Evolutionary conservation across 2,113 vertebrate species (phyloP).

Genomic region (Gallinago jamesoni): DNA sequence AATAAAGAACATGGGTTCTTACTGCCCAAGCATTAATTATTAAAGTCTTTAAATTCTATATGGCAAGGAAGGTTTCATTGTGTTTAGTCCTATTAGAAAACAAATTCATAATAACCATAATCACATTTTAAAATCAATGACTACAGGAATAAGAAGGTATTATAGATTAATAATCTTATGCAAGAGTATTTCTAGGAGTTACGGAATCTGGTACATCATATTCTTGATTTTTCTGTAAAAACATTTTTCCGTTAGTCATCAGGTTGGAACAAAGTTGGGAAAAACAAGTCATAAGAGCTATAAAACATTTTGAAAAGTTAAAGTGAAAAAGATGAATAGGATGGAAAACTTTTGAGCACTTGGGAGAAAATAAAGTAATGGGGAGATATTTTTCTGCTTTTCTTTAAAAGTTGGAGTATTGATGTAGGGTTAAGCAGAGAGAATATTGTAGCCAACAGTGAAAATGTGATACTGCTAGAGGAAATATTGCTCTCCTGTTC

Average conservation of each 20-base stretch:
- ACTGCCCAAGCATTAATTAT: not conserved
- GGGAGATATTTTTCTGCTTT: not conserved
- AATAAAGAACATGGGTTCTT: not conserved
- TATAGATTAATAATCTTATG: not conserved
- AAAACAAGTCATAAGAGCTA: conserved; percentile 4
- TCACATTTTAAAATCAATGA: not conserved
- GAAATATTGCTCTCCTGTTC: not conserved
- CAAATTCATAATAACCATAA: not conserved
- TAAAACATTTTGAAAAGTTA: conserved; percentile 39
- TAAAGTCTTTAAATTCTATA: not conserved
- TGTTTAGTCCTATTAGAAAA: not conserved
- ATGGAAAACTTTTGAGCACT: not conserved
- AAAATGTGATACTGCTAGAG: not conserved
- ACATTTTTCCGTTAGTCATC: conserved; percentile 38
- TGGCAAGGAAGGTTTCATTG: not conserved
- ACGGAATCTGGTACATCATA: not conserved
- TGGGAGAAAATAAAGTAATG: not conserved
- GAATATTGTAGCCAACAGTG: not conserved
- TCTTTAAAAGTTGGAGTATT: not conserved
- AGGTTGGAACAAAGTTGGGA: conserved; percentile 20
- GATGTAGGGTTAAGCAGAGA: not conserved
- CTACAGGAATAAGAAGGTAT: not conserved
- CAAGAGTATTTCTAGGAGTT: not conserved
- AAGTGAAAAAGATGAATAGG: not conserved
- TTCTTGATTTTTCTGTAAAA: conserved; percentile 1